Conservation (phyloP, 2,797 vertebrate species). For the Pipistrellus kuhlii region DNA sequence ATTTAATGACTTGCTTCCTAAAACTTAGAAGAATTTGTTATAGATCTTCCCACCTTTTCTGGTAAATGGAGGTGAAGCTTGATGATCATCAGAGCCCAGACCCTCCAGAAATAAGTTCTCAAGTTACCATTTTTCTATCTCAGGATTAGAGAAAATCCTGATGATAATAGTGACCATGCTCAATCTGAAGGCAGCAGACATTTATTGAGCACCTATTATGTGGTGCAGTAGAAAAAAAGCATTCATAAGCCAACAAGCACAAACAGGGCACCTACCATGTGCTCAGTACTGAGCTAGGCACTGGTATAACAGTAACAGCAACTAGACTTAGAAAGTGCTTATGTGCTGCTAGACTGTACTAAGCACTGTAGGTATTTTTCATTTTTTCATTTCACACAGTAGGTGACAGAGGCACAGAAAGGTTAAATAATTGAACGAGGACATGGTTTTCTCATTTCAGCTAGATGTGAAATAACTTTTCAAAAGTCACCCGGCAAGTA, state of each 20-base stretch:
- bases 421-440: background rate
- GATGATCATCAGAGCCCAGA: background rate
- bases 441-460: conserved; percentile 36
- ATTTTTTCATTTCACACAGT: background rate
- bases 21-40: background rate
- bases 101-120: conserved; percentile 2
- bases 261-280: background rate
- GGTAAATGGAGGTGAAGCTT: background rate
- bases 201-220: background rate
- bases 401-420: background rate
- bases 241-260: background rate
- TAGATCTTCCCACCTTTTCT: background rate
- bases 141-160: conserved; percentile 19
- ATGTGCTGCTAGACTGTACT: background rate
- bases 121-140: conserved; percentile 5
- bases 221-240: background rate
- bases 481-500: background rate
- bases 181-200: conserved; percentile 1
- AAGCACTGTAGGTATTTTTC: background rate
- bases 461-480: conserved; percentile 24
- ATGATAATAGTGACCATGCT: background rate
- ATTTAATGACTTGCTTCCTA: conserved; percentile 26
- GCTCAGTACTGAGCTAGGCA: background rate
- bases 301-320: background rate
- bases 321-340: background rate